A percentile compares a stretch with the other conserved stretches of the same genome.
phyloP scores from a whole-genome alignment of 2,113 vertebrate species.

The Hyaena hyaena region DNA sequence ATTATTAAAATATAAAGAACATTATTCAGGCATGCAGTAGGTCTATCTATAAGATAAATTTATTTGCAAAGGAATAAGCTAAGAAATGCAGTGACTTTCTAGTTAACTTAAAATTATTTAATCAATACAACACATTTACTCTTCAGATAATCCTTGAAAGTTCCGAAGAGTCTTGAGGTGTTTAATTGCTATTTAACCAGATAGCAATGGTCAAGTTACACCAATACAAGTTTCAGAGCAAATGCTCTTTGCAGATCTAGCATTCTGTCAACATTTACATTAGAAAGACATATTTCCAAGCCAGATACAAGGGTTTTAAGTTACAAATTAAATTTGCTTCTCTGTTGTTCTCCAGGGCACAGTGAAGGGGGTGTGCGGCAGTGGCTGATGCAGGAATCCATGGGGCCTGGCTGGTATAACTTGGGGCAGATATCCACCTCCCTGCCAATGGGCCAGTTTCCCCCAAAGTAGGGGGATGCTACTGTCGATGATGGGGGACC shows the following conservation, averaged over 20 bases:
- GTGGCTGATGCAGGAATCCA: neutral
- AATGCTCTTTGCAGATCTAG: slow-evolving; percentile 70
- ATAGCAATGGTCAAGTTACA: neutral
- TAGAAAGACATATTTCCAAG: slow-evolving; percentile 62
- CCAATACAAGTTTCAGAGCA: slow-evolving; percentile 67
- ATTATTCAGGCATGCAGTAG: neutral
- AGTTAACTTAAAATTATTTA: slow-evolving; percentile 72
- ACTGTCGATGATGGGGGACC: neutral
- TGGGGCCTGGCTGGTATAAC: neutral
- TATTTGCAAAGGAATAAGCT: slow-evolving; percentile 51
- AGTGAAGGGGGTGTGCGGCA: rapidly evolving
- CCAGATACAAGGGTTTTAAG: slow-evolving; percentile 55
- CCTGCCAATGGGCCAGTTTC: neutral
- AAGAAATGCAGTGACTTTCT: slow-evolving; percentile 44
- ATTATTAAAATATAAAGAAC: slow-evolving; percentile 36
- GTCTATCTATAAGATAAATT: slow-evolving; percentile 24
- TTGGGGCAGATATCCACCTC: neutral
- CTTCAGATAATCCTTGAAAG: slow-evolving; percentile 54
- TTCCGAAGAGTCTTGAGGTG: neutral
- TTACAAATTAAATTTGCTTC: slow-evolving; percentile 52
- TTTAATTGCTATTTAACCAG: slow-evolving; percentile 70
- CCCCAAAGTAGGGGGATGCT: neutral
- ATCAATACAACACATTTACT: slow-evolving; percentile 63
- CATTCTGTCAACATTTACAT: slow-evolving; percentile 79
- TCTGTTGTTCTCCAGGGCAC: neutral